These are phyloP conservation scores for Ferdinandea cuprea DNA, from an alignment of 2,888 invertebrate genomes.

Conservation along the genomic window DNA sequence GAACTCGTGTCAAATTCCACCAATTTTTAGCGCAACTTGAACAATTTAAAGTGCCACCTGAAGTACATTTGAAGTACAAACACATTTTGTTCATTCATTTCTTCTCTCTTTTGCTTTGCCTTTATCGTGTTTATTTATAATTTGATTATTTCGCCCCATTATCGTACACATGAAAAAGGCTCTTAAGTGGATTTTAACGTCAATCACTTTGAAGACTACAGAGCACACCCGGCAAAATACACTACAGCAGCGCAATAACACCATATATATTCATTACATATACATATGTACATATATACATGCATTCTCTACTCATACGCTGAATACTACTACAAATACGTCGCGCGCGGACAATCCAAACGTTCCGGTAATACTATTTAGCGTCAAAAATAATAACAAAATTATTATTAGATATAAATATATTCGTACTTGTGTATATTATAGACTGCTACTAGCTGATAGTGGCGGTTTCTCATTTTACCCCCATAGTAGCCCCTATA, in stretches of 20 bases:
- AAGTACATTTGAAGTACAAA: slow-evolving; percentile 63
- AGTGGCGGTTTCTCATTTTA: slow-evolving; percentile 5
- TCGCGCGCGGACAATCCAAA: slow-evolving; percentile 52
- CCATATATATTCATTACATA: slow-evolving; percentile 17
- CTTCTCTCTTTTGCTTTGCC: slow-evolving; percentile 35
- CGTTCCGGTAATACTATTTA: slow-evolving; percentile 60
- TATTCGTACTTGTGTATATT: neutral
- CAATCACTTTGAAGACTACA: slow-evolving; percentile 73
- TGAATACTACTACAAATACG: slow-evolving; percentile 27
- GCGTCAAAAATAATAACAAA: slow-evolving; percentile 49
- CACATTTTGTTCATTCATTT: slow-evolving; percentile 51
- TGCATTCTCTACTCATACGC: too few relatives aligned
- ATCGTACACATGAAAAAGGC: slow-evolving; percentile 72
- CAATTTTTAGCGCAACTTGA: slow-evolving; percentile 39
- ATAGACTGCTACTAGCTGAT: slow-evolving; percentile 10
- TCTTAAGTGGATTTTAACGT: slow-evolving; percentile 74
- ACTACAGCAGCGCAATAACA: slow-evolving; percentile 24
- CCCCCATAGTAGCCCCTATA: slow-evolving; percentile 11
- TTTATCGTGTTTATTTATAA: slow-evolving; percentile 65
- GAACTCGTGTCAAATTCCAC: slow-evolving; percentile 33
- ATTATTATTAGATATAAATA: slow-evolving; percentile 29
- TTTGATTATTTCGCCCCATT: slow-evolving; percentile 75
- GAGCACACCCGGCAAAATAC: slow-evolving; percentile 60
- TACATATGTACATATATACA: too few relatives aligned
- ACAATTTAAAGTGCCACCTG: slow-evolving; percentile 70